A percentile compares a stretch with the other conserved stretches of the same genome.
Evolutionary conservation across 2,888 invertebrate species (phyloP).

Genomic region (Platycheirus albimanus): DNA sequence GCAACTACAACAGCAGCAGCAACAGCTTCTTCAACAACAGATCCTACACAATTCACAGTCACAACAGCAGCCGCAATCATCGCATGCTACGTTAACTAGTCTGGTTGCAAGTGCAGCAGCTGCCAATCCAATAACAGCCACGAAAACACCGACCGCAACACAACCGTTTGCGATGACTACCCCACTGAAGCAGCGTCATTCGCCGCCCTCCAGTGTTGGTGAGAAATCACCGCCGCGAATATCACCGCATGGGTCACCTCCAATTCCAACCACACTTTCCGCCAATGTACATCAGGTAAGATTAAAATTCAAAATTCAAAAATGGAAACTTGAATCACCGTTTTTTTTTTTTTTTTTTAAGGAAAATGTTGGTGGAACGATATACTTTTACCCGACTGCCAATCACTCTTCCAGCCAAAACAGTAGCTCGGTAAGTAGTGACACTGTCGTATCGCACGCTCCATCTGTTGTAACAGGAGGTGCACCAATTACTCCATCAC

Average conservation of each 20-base stretch:
- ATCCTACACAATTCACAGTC: conserved; percentile 74
- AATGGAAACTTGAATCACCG: neutral
- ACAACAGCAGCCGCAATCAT: conserved; percentile 72
- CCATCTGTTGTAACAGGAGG: conserved; percentile 76
- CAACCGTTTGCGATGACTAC: conserved; percentile 79
- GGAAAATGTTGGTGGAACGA: conserved; percentile 97
- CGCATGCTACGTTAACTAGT: conserved; percentile 72
- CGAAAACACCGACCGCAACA: conserved; percentile 77
- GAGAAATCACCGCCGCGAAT: conserved; percentile 83
- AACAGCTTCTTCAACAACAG: conserved; percentile 70
- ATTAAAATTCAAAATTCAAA: neutral
- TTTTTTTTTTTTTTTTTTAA: conserved; percentile 81
- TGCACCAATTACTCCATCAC: conserved; percentile 78
- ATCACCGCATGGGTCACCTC: conserved; percentile 84
- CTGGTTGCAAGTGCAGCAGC: conserved; percentile 54
- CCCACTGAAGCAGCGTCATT: conserved; percentile 79
- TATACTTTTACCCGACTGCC: conserved; percentile 93
- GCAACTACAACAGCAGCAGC: conserved; percentile 76
- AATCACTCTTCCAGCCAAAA: conserved; percentile 83
- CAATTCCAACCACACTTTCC: conserved; percentile 81
- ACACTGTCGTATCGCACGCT: conserved; percentile 78
- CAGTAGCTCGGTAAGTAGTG: conserved; percentile 79
- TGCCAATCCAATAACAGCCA: conserved; percentile 72
- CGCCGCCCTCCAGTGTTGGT: conserved; percentile 80
- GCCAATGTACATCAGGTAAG: conserved; percentile 82